Evolutionary conservation across 1,140 invertebrate species (phyloP).

Genomic region (Drosophila takahashii): DNA sequence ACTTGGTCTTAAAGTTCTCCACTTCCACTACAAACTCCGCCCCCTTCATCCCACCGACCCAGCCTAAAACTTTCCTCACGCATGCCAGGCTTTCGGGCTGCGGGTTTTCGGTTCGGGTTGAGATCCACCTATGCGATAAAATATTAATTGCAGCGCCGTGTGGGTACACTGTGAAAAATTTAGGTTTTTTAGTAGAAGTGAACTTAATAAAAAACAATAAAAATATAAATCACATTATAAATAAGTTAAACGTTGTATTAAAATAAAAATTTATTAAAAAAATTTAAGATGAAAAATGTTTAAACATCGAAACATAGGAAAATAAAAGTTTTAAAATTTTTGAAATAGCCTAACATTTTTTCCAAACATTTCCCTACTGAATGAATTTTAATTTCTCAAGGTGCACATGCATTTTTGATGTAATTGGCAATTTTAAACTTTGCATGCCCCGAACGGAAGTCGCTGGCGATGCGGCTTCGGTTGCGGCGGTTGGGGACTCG

Average conservation of each 20-base stretch:
- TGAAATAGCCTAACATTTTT: too few relatives aligned
- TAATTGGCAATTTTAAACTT: constrained; percentile 82
- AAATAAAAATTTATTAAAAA: not conserved
- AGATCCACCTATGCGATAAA: constrained; percentile 68
- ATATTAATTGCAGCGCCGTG: constrained; percentile 79
- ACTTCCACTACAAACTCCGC: not conserved
- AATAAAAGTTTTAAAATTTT: too few relatives aligned
- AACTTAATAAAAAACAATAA: too few relatives aligned
- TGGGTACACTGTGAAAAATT: constrained; percentile 18
- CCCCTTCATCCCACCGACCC: not conserved
- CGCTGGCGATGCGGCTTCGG: constrained; percentile 32
- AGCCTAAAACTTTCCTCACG: constrained; percentile 73
- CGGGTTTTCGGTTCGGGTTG: constrained; percentile 13
- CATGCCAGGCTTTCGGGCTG: constrained; percentile 45
- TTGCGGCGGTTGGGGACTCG: constrained; percentile 30
- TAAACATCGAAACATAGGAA: too few relatives aligned
- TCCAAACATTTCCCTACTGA: too few relatives aligned
- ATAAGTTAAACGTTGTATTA: not conserved
- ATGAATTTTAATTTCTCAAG: not conserved
- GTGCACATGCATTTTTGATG: constrained; percentile 78
- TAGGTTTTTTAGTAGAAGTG: too few relatives aligned
- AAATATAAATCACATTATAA: not conserved
- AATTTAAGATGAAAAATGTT: too few relatives aligned
- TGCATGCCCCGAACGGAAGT: constrained; percentile 67
- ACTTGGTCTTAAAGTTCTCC: constrained; percentile 55